phyloP scores from a whole-genome alignment of 2,888 invertebrate genomes.

The Argyra leucocephala region DNA sequence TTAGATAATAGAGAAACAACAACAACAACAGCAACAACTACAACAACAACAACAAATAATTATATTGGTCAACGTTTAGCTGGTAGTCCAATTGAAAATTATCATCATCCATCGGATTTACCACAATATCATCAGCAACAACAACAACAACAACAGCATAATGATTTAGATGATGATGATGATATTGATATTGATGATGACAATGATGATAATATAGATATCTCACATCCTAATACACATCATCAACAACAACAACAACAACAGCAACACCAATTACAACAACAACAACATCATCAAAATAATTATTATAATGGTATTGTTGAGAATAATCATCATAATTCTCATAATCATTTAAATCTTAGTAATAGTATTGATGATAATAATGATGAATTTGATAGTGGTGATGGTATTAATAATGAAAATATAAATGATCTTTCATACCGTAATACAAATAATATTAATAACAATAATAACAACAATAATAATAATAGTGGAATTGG shows the following conservation, averaged over 20 bases:
- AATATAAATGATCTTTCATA: neutral
- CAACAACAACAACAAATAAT: slow-evolving; percentile 15
- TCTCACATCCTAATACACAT: slow-evolving; percentile 23
- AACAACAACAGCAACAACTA: too few relatives aligned
- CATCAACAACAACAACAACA: slow-evolving; percentile 23
- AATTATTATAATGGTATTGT: slow-evolving; percentile 18
- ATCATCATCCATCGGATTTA: neutral
- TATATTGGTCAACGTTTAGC: slow-evolving; percentile 24
- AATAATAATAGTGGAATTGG: slow-evolving; percentile 16
- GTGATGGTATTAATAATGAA: slow-evolving; percentile 13
- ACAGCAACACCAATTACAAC: slow-evolving; percentile 19
- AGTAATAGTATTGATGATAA: slow-evolving; percentile 10
- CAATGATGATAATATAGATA: slow-evolving; percentile 30
- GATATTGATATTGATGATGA: slow-evolving; percentile 27
- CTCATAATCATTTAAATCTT: slow-evolving; percentile 3
- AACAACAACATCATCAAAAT: slow-evolving; percentile 18
- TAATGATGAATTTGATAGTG: slow-evolving; percentile 7
- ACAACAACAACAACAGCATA: slow-evolving; percentile 15
- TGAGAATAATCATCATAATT: slow-evolving; percentile 18
- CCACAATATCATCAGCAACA: neutral
- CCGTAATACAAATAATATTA: slow-evolving; percentile 20
- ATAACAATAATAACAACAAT: slow-evolving; percentile 19
- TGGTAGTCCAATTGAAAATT: slow-evolving; percentile 20
- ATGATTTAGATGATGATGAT: slow-evolving; percentile 32
- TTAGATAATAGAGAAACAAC: slow-evolving; percentile 14